Evolutionary conservation across 2,113 vertebrate species (phyloP), one percentile per base, ranked within the genome.

Genomic region (Campylorhamphus procurvoides): DNA sequence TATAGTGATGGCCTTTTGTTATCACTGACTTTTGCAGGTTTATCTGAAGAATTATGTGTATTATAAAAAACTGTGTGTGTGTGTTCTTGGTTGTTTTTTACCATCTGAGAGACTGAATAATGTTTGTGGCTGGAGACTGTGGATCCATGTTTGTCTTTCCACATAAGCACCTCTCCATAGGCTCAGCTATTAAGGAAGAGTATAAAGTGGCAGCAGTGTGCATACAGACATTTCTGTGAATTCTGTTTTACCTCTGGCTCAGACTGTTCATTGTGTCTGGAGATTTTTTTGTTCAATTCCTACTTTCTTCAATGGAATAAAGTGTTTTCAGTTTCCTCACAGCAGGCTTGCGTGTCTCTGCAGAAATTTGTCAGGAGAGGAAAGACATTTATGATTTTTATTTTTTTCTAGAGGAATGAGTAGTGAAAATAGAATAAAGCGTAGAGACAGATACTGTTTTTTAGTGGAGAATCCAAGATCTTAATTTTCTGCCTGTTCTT

Each of bases 401-500:
- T 64, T 49, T 56, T 56, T 72, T 59, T 64, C 35, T 77, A 91
- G 67, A 56, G 44, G 56, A 94, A 72, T 23, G 13, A 66, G 24
- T 64, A 66, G 44, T 22, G 18, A 74, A 66, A 86, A 83, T 77
- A 89, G 16, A 85, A 25, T 46, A 59, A 83, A 81, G 28, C 11
- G 35, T 11, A 84, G 72, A 95, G 96, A 90, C 42, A 85, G 25
- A 71, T 74, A 62, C 75, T 94, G 33, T 3, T 33, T 42, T 89
- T 96, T 94, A 90, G 39, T 19, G 50, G 35, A 73, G 87, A 96
- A 86, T 89, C 39, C 78, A 52, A 25, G 81, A 84, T 88, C 20
- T 89, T 84, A 0, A 0, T 72, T 93, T 82, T 90, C 55, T 94
- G 42, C 35, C 91, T 86, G 71, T 88, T 78, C 67, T 93, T 95